Percentiles rank a stretch among this genome's conserved stretches.
phyloP scores from a whole-genome alignment of 2,797 vertebrate genomes.

The Bryconaethiops microstoma region DNA sequence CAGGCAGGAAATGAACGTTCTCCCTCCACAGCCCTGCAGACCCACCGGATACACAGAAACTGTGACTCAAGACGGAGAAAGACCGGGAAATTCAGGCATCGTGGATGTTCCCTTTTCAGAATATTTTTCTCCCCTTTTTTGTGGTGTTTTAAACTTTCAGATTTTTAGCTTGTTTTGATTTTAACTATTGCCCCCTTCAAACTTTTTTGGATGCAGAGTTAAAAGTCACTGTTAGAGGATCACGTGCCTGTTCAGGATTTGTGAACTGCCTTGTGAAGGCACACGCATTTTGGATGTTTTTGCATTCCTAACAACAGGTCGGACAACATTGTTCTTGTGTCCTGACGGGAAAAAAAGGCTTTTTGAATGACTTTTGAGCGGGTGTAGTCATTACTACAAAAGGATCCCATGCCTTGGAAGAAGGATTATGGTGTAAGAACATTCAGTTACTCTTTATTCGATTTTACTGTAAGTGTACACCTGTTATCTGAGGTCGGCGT shows the following conservation, averaged over 20 bases:
- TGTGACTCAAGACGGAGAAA: background rate
- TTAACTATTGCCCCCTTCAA: background rate
- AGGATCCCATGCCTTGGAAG: background rate
- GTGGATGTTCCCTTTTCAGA: background rate
- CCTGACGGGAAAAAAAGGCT: background rate
- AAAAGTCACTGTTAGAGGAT: background rate
- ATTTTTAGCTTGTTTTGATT: background rate
- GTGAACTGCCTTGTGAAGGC: background rate
- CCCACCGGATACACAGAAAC: conserved; percentile 2
- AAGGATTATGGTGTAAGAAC: background rate
- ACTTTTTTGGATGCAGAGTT: background rate
- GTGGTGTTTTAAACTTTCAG: background rate
- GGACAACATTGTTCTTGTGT: conserved; percentile 27
- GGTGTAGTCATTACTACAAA: background rate
- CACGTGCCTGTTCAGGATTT: background rate
- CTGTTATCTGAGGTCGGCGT: background rate
- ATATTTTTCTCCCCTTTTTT: background rate
- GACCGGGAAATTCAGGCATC: conserved; percentile 16
- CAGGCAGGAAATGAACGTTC: conserved; percentile 73
- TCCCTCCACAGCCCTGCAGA: conserved; percentile 47
- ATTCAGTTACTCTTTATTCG: background rate
- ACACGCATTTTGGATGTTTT: conserved; percentile 22
- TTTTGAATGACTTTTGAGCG: conserved; percentile 4
- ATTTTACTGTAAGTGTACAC: background rate
- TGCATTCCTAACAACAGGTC: conserved; percentile 24